phyloP scores from a whole-genome alignment of 2,797 vertebrate species.

The Cossypha polioptera region DNA sequence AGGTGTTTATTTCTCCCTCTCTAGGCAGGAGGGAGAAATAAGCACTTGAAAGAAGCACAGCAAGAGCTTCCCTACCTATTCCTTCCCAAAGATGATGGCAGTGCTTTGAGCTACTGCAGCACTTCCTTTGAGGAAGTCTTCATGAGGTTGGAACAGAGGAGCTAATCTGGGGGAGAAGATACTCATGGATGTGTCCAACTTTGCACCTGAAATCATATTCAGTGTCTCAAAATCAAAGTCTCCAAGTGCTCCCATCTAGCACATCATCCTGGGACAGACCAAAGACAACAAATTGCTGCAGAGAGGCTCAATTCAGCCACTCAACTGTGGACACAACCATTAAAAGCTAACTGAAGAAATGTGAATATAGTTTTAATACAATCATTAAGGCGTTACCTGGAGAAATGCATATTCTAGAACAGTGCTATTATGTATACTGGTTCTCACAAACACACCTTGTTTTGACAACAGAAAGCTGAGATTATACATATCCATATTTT shows the following conservation, averaged over 20 bases:
- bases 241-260: not conserved
- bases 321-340: not conserved
- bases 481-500: not conserved
- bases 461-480: not conserved
- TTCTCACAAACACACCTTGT: not conserved
- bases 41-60: not conserved
- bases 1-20: not conserved
- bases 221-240: not conserved
- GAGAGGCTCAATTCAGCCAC: not conserved
- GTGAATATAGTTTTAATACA: not conserved
- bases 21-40: not conserved
- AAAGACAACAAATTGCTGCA: not conserved
- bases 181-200: not conserved
- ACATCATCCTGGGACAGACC: not conserved
- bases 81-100: not conserved
- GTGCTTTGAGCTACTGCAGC: not conserved
- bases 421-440: not conserved
- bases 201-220: not conserved
- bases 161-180: not conserved
- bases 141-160: not conserved
- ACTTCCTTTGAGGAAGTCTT: not conserved
- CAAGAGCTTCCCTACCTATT: not conserved
- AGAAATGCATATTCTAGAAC: not conserved
- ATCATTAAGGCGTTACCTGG: not conserved
- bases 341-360: not conserved